Percentiles rank a stretch among this genome's conserved stretches.
phyloP scores from a whole-genome alignment of 2,797 vertebrate genomes.

The Momotus momota region DNA sequence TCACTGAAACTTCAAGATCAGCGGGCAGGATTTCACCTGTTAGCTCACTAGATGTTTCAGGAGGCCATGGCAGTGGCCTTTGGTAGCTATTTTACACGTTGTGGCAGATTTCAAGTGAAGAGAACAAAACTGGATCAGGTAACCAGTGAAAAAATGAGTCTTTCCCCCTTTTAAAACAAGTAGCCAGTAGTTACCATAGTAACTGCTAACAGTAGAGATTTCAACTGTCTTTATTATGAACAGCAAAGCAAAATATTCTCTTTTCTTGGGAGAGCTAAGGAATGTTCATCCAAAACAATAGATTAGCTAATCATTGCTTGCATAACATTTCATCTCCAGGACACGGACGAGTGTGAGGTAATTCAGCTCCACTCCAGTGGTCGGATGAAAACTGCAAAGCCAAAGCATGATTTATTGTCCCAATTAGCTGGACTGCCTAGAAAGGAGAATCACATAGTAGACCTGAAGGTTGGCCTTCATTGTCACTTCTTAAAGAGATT shows the following conservation, averaged over 20 bases:
- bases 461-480: background rate
- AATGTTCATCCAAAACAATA: background rate
- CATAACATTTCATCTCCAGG: background rate
- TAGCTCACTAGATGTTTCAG: background rate
- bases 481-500: background rate
- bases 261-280: conserved; percentile 57
- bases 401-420: background rate
- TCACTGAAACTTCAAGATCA: background rate
- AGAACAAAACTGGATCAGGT: conserved; percentile 58
- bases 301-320: background rate
- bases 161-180: conserved; percentile 57
- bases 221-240: conserved; percentile 62
- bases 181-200: conserved; percentile 71
- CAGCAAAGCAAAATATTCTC: conserved; percentile 59
- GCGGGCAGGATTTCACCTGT: background rate
- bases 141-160: conserved; percentile 34
- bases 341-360: background rate
- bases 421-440: background rate
- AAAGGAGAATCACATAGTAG: background rate
- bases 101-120: conserved; percentile 16
- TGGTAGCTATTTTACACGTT: background rate
- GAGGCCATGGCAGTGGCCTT: background rate
- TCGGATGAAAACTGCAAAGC: background rate
- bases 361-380: background rate
- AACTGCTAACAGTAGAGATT: conserved; percentile 66